Evolutionary conservation across 2,888 invertebrate species (phyloP).

Genomic region (Aquatica leii): DNA sequence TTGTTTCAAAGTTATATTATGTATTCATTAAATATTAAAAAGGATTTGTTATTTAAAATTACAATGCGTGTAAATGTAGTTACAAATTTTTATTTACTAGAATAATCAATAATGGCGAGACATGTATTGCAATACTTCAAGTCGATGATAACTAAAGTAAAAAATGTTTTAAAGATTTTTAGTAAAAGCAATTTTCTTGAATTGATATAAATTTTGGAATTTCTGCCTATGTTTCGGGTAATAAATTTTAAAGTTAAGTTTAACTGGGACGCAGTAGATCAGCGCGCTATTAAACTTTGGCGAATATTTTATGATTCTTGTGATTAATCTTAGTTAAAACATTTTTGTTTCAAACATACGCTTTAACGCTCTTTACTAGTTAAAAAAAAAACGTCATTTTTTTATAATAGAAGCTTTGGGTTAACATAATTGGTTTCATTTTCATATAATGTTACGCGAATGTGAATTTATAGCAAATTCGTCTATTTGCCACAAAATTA

Average conservation of each 20-base stretch:
- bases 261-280: constrained; percentile 5
- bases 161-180: background rate
- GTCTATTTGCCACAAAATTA: constrained; percentile 21
- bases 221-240: constrained; percentile 2
- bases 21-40: constrained; percentile 7
- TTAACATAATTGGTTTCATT: background rate
- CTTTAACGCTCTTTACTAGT: background rate
- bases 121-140: too few relatives aligned
- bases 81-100: too few relatives aligned
- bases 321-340: constrained; percentile 4
- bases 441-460: constrained; percentile 1
- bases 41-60: background rate
- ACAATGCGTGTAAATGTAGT: too few relatives aligned
- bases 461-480: constrained; percentile 10
- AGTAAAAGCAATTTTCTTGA: constrained; percentile 6
- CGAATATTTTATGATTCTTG: constrained; percentile 1
- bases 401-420: too few relatives aligned
- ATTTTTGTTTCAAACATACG: background rate
- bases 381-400: background rate
- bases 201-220: background rate
- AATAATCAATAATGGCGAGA: too few relatives aligned
- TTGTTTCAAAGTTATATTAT: constrained; percentile 6
- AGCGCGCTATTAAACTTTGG: constrained; percentile 3
- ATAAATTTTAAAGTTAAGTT: constrained; percentile 12
- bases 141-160: too few relatives aligned